phyloP scores from a whole-genome alignment of 1,140 invertebrate species.

The Araneus ventricosus region DNA sequence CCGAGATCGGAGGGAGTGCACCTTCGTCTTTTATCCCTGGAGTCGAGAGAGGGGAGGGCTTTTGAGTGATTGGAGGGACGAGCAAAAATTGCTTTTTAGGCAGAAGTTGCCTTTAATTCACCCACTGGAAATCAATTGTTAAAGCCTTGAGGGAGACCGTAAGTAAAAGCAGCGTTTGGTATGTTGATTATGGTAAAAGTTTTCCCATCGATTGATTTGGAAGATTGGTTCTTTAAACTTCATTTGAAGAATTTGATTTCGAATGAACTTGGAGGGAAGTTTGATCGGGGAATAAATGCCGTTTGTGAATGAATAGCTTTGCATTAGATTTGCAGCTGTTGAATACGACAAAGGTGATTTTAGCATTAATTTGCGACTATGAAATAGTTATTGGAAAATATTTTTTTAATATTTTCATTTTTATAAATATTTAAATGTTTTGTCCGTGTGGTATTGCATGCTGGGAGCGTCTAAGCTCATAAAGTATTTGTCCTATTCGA shows the following conservation, averaged over 20 bases:
- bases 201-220: not conserved
- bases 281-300: not conserved
- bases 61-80: constrained; percentile 15
- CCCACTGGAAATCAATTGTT: constrained; percentile 3
- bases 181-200: constrained; percentile 5
- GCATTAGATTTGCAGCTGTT: too few species aligned
- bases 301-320: not conserved
- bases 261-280: too few species aligned
- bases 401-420: not conserved
- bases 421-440: not conserved
- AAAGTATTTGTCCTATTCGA: too few species aligned
- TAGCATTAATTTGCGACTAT: too few species aligned
- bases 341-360: too few species aligned
- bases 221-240: not conserved
- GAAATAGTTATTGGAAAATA: not conserved
- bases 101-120: constrained; percentile 19
- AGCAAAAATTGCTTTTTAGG: constrained; percentile 48
- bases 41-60: not conserved
- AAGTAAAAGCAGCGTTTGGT: not conserved
- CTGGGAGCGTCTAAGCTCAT: too few species aligned
- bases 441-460: too few species aligned
- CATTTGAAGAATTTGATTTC: too few species aligned
- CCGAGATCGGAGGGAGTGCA: not conserved
- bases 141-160: not conserved
- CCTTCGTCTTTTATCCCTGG: not conserved